Evolutionary conservation across 2,113 vertebrate genomes (phyloP).

Genomic region (Probosciger aterrimus): DNA sequence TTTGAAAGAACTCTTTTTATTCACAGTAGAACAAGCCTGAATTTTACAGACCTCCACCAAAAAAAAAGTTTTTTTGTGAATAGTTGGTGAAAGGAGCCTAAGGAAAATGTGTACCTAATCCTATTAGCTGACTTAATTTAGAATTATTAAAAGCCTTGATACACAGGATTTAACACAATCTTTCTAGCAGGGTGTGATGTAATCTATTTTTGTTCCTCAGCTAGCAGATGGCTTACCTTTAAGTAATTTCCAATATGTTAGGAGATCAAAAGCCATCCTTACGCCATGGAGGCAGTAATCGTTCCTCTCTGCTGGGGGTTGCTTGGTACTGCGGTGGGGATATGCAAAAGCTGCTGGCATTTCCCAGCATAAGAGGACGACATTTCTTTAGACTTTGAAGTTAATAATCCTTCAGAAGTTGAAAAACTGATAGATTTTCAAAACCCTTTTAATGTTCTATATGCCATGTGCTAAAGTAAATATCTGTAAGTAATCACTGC

Average conservation of each 20-base stretch:
- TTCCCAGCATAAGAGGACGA: constrained; percentile 92
- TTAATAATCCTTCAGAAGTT: constrained; percentile 94
- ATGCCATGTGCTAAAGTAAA: constrained; percentile 73
- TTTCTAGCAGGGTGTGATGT: constrained; percentile 89
- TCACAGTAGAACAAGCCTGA: constrained; percentile 61
- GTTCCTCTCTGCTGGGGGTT: constrained; percentile 84
- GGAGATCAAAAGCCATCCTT: constrained; percentile 90
- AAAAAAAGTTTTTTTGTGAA: constrained; percentile 55
- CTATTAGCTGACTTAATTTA: constrained; percentile 86
- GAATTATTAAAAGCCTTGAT: constrained; percentile 82
- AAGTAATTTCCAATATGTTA: constrained; percentile 93
- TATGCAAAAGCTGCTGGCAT: constrained; percentile 94
- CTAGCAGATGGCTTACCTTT: constrained; percentile 87
- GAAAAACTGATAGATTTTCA: constrained; percentile 78
- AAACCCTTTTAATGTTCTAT: constrained; percentile 79
- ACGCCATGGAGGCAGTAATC: constrained; percentile 82
- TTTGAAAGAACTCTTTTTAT: constrained; percentile 53
- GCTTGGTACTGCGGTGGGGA: constrained; percentile 76
- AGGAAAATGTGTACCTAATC: constrained; percentile 82
- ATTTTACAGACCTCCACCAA: constrained; percentile 66
- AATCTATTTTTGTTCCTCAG: constrained; percentile 87
- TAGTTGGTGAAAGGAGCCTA: constrained; percentile 72
- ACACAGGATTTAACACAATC: constrained; percentile 79
- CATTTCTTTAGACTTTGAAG: constrained; percentile 98
- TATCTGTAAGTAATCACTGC: constrained; percentile 64